A percentile compares a stretch with the other conserved stretches of the same genome.
These are phyloP conservation scores for Leptinotarsa tumamoca DNA, from an alignment of 2,888 invertebrate genomes.

Conservation along the genomic window DNA sequence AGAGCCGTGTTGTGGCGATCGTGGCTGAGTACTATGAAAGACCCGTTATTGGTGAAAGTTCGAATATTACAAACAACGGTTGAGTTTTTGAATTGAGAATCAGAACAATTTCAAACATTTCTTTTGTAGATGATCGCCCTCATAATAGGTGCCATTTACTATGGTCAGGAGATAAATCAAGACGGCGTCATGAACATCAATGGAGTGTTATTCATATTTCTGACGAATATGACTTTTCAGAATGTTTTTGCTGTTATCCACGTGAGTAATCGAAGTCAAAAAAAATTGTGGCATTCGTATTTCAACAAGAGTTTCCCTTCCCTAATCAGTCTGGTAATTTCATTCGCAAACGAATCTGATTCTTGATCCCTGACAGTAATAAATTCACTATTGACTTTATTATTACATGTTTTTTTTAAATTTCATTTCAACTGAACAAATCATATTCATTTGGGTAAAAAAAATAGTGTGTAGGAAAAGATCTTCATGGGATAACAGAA, in stretches of 20 bases:
- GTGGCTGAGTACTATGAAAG: constrained; percentile 88
- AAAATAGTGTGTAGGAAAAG: too few species aligned
- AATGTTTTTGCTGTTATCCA: constrained; percentile 95
- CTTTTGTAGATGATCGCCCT: constrained; percentile 84
- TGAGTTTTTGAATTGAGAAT: constrained; percentile 62
- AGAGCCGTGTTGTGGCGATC: constrained; percentile 90
- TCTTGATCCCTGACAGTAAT: too few species aligned
- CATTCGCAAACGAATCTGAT: too few species aligned
- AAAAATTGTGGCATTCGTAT: too few species aligned
- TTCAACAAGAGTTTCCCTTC: too few species aligned
- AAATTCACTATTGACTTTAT: too few species aligned
- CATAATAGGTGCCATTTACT: constrained; percentile 90
- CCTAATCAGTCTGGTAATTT: too few species aligned
- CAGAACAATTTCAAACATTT: not conserved
- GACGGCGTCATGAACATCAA: constrained; percentile 95
- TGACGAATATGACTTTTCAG: constrained; percentile 94
- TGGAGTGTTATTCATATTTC: constrained; percentile 89
- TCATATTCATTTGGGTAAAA: too few species aligned
- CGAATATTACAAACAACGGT: constrained; percentile 90
- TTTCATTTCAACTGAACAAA: too few species aligned
- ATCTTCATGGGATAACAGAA: too few species aligned
- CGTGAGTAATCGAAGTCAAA: constrained; percentile 71
- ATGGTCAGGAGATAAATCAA: constrained; percentile 83
- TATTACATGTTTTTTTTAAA: too few species aligned
- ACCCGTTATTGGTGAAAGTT: constrained; percentile 91